Evolutionary conservation across 2,113 vertebrate species (phyloP).

Genomic region (Pelecanus crispus): DNA sequence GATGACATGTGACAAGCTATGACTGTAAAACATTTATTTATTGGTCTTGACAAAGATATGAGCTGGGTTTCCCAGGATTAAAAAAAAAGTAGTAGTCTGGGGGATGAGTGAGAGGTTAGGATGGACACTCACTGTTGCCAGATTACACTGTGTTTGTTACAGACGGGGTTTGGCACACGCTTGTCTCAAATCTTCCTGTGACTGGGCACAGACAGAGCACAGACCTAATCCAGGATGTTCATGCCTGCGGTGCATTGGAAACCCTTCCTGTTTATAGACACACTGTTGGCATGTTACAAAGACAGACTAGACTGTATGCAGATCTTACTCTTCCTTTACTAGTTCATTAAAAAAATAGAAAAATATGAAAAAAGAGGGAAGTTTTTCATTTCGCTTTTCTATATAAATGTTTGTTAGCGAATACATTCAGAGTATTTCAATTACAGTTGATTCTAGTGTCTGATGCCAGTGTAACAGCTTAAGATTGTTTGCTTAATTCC

Average conservation of each 20-base stretch:
- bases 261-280: not conserved
- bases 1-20: not conserved
- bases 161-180: not conserved
- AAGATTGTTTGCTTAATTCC: conserved; percentile 65
- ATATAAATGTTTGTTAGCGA: conserved; percentile 35
- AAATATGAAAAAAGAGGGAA: not conserved
- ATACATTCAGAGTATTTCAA: conserved; percentile 40
- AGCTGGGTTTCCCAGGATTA: not conserved
- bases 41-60: not conserved
- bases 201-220: not conserved
- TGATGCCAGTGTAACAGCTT: conserved; percentile 52
- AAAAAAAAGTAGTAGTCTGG: not conserved
- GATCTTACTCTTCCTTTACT: not conserved
- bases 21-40: not conserved
- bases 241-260: not conserved
- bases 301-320: not conserved
- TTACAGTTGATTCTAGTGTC: conserved; percentile 24
- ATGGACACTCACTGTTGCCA: not conserved
- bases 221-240: not conserved
- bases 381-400: conserved; percentile 15
- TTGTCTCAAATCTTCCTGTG: not conserved
- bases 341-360: not conserved
- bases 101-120: not conserved
- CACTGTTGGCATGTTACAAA: not conserved
- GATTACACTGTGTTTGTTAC: not conserved